A percentile compares a stretch with the other conserved stretches of the same genome.
Conservation (phyloP, 2,113 vertebrate species). For the Leuciscus idus region DNA sequence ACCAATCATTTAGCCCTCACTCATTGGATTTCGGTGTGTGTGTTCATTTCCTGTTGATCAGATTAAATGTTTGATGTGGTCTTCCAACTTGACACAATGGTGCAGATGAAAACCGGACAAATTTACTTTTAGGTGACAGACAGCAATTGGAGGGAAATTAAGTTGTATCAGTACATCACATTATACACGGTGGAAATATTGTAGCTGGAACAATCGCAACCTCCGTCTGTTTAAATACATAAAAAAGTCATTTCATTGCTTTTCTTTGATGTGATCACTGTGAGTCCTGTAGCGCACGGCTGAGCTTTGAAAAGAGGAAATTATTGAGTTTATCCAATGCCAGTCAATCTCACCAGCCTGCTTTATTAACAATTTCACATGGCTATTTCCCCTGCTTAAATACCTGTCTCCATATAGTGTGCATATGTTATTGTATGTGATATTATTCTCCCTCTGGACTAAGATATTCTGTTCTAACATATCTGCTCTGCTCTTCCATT, state of each 20-base stretch:
- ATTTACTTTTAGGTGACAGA: constrained; percentile 91
- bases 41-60: constrained; percentile 89
- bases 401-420: constrained; percentile 66
- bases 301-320: constrained; percentile 88
- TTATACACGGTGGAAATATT: constrained; percentile 90
- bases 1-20: constrained; percentile 74
- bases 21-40: constrained; percentile 76
- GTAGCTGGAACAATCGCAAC: constrained; percentile 94
- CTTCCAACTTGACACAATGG: constrained; percentile 83
- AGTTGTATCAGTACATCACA: constrained; percentile 89
- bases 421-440: constrained; percentile 25
- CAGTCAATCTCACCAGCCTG: constrained; percentile 89
- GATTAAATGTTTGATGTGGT: constrained; percentile 84
- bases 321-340: constrained; percentile 92
- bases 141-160: constrained; percentile 95
- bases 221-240: constrained; percentile 93
- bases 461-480: not conserved
- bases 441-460: constrained; percentile 5
- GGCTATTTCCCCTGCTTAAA: constrained; percentile 84
- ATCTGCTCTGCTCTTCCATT: not conserved
- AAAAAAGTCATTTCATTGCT: constrained; percentile 87
- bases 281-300: constrained; percentile 87
- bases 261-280: constrained; percentile 96
- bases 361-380: constrained; percentile 95
- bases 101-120: constrained; percentile 89